These are phyloP conservation scores for Drosophila simulans DNA, from an alignment of 1,140 invertebrate species.

Conservation along the genomic window DNA sequence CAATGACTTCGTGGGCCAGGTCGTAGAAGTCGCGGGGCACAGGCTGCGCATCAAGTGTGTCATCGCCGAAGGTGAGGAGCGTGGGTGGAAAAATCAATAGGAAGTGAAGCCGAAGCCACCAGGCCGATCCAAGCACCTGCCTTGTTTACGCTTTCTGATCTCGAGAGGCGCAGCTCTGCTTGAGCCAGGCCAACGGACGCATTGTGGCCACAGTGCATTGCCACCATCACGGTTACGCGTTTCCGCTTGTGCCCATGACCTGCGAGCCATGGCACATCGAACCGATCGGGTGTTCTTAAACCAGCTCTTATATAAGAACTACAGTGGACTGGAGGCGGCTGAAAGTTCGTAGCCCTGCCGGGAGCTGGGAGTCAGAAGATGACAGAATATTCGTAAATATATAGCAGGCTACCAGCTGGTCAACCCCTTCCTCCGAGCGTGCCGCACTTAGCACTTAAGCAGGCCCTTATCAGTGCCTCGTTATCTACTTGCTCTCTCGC, in stretches of 20 bases:
- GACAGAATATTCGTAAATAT: background rate
- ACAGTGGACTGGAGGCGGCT: too few relatives aligned
- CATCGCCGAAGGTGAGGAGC: constrained; percentile 93
- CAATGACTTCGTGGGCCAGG: constrained; percentile 96
- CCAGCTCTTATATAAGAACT: constrained; percentile 31
- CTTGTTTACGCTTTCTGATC: constrained; percentile 68
- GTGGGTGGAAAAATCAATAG: constrained; percentile 59
- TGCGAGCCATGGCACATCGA: constrained; percentile 35
- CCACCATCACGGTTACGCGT: background rate
- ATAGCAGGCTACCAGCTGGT: background rate
- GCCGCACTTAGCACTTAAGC: constrained; percentile 1
- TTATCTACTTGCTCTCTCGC: constrained; percentile 52
- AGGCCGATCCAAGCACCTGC: background rate
- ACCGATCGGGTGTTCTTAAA: background rate
- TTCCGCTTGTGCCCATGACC: constrained; percentile 34
- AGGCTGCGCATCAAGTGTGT: constrained; percentile 95
- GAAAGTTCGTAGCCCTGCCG: background rate
- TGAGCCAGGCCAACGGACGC: background rate
- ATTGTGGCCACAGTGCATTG: constrained; percentile 1
- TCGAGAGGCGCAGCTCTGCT: constrained; percentile 9
- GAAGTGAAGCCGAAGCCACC: constrained; percentile 23
- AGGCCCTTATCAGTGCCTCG: constrained; percentile 47
- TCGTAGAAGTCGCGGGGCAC: constrained; percentile 94
- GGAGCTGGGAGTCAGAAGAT: background rate
- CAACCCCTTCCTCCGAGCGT: background rate